Evolutionary conservation across 2,888 invertebrate species (phyloP).

Genomic region (Cantharis nigra): DNA sequence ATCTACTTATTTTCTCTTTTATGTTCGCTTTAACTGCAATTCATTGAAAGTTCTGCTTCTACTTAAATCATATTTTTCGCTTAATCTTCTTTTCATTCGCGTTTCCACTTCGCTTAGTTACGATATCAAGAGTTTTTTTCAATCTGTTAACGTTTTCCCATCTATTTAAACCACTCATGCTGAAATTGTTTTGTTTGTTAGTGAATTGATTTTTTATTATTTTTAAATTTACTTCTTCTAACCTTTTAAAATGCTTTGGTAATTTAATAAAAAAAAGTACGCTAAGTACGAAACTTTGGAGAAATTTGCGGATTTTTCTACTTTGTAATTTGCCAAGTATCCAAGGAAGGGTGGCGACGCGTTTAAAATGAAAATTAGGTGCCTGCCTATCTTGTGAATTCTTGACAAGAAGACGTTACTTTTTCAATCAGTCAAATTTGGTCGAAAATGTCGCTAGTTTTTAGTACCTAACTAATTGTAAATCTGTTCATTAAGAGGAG

Average conservation of each 20-base stretch:
- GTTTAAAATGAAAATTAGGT: neutral
- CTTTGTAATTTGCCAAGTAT: neutral
- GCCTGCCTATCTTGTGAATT: neutral
- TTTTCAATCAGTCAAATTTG: neutral
- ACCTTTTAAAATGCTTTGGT: neutral
- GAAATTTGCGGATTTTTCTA: neutral
- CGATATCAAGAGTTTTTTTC: neutral
- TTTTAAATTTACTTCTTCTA: neutral
- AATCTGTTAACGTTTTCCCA: neutral
- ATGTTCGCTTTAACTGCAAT: neutral
- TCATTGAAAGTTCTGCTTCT: neutral
- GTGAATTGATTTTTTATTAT: neutral
- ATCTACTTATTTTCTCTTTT: neutral
- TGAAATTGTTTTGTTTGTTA: neutral
- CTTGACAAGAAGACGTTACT: neutral
- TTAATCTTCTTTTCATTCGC: neutral
- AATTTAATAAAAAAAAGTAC: neutral
- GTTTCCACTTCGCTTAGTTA: neutral
- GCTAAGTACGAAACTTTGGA: neutral
- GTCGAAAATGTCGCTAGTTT: neutral
- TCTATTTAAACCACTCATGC: neutral
- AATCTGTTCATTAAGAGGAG: neutral
- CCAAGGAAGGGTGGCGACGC: neutral
- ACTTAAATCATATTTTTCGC: neutral
- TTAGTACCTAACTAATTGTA: neutral